These are phyloP conservation scores for Pheosia gnoma DNA, from an alignment of 2,888 invertebrate genomes.

Conservation along the genomic window DNA sequence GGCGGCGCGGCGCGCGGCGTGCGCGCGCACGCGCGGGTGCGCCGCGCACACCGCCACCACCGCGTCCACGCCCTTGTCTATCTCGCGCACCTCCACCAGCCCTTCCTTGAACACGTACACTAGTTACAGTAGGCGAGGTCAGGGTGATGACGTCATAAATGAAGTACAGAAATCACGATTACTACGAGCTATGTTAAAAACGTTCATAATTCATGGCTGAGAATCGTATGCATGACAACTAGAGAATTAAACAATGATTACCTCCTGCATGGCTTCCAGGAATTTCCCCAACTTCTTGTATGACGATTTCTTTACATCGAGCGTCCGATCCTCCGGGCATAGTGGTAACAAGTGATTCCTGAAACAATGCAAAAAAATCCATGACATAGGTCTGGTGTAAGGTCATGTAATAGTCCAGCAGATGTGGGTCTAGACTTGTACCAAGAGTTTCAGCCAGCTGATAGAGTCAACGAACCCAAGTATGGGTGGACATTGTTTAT, in stretches of 20 bases:
- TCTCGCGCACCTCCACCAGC: constrained; percentile 85
- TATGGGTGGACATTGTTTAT: too few relatives aligned
- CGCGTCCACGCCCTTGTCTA: constrained; percentile 92
- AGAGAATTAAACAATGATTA: constrained; percentile 40
- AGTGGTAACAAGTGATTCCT: constrained; percentile 87
- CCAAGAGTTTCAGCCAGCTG: too few relatives aligned
- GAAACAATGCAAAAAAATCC: background rate
- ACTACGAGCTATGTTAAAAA: too few relatives aligned
- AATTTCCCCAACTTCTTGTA: constrained; percentile 95
- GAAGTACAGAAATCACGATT: too few relatives aligned
- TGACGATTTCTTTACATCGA: constrained; percentile 95
- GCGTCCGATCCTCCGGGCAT: constrained; percentile 86
- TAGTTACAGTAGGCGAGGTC: background rate
- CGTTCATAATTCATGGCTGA: too few relatives aligned
- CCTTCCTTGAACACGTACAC: constrained; percentile 73
- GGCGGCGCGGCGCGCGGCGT: constrained; percentile 32
- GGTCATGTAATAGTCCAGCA: too few relatives aligned
- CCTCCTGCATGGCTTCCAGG: constrained; percentile 89
- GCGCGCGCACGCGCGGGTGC: constrained; percentile 81
- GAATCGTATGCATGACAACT: too few relatives aligned
- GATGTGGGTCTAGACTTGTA: too few relatives aligned
- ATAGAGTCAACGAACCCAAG: too few relatives aligned
- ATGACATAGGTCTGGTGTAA: too few relatives aligned
- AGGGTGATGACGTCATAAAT: too few relatives aligned
- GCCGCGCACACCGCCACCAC: constrained; percentile 86